Conservation (phyloP, 37 sponge, comb jelly and placozoan genomes). For the Hormiphora californensis region DNA sequence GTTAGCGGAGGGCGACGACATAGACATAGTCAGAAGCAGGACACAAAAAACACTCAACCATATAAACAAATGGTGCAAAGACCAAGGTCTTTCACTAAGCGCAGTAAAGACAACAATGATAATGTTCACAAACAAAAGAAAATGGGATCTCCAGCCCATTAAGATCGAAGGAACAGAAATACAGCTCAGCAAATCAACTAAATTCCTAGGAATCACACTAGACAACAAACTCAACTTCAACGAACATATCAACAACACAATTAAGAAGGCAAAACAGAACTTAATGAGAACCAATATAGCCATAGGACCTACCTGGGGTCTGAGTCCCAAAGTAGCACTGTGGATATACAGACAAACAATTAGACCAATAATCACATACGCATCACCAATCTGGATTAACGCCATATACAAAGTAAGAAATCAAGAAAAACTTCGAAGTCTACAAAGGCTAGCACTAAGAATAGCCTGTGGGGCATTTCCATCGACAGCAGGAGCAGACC, state of each 20-base stretch:
- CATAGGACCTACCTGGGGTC: neutral
- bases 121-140: neutral
- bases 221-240: neutral
- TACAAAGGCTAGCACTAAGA: too few relatives aligned
- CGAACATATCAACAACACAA: neutral
- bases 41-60: too few relatives aligned
- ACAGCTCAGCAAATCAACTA: neutral
- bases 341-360: conserved; percentile 1
- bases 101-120: neutral
- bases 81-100: neutral
- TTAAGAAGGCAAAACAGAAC: neutral
- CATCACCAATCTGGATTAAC: too few relatives aligned
- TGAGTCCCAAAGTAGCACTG: neutral
- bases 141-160: neutral
- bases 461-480: too few relatives aligned
- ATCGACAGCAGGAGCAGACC: too few relatives aligned
- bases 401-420: too few relatives aligned
- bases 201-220: neutral
- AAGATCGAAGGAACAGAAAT: neutral
- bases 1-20: too few relatives aligned
- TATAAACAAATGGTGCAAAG: conserved; percentile 35
- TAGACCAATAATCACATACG: conserved; percentile 19
- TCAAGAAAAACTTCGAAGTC: too few relatives aligned
- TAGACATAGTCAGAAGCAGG: too few relatives aligned
- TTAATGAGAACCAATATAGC: neutral